These are phyloP conservation scores for Tyria jacobaeae DNA, from an alignment of 2,888 invertebrate genomes.

Conservation along the genomic window DNA sequence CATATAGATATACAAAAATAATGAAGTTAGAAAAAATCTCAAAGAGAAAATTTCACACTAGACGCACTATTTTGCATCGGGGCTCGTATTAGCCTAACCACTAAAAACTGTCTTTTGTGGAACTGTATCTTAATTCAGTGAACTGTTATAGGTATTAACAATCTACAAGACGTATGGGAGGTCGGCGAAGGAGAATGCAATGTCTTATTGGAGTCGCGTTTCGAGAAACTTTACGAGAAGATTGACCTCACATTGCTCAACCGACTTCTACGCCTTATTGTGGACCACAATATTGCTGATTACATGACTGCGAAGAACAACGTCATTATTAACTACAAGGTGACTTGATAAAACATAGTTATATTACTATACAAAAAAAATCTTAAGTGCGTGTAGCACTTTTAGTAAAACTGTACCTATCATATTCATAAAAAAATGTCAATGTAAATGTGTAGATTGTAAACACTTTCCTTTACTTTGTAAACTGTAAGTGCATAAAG, in stretches of 20 bases:
- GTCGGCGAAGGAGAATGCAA: conserved; percentile 99
- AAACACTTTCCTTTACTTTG: no score
- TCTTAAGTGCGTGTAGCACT: neutral
- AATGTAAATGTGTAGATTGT: no score
- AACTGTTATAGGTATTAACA: conserved; percentile 91
- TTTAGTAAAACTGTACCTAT: neutral
- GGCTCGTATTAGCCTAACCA: no score
- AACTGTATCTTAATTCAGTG: neutral
- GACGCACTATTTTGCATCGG: no score
- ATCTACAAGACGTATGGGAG: conserved; percentile 99
- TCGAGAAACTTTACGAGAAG: conserved; percentile 99
- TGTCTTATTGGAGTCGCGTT: conserved; percentile 97
- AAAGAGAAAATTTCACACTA: no score
- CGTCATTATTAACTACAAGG: conserved; percentile 99
- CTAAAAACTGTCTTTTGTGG: neutral
- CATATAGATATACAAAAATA: no score
- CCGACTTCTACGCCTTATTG: conserved; percentile 97
- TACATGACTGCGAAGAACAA: conserved; percentile 99
- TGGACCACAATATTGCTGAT: conserved; percentile 99
- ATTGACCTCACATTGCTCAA: conserved; percentile 99
- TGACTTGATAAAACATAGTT: conserved; percentile 45
- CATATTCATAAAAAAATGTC: neutral
- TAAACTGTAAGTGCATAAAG: neutral
- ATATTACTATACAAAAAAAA: no score
- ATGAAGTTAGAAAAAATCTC: no score